phyloP scores from a whole-genome alignment of 2,113 vertebrate species.

The Aplodontia rufa region DNA sequence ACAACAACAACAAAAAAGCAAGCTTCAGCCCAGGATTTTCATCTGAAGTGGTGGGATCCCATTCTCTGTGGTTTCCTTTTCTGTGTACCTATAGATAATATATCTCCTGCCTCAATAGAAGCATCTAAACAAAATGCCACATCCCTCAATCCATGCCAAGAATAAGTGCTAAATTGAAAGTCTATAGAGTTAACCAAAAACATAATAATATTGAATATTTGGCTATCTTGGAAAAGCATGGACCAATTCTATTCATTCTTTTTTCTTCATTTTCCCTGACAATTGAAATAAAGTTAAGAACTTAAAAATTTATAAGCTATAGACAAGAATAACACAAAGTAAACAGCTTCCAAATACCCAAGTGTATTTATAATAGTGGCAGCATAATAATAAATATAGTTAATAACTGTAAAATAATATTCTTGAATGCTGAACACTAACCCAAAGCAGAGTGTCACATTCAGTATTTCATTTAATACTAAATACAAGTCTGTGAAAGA shows the following conservation, averaged over 20 bases:
- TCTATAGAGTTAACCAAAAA: background rate
- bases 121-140: background rate
- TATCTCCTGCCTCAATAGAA: background rate
- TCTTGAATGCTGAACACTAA: background rate
- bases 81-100: too few relatives aligned
- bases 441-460: background rate
- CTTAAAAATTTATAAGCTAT: background rate
- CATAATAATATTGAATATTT: background rate
- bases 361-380: background rate
- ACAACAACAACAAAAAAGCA: too few relatives aligned
- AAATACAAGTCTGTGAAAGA: background rate
- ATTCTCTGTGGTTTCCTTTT: too few relatives aligned
- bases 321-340: background rate
- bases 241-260: background rate
- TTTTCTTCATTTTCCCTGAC: background rate
- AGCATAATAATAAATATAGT: background rate
- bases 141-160: background rate
- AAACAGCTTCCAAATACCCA: background rate
- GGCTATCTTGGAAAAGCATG: background rate
- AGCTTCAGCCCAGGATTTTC: too few relatives aligned
- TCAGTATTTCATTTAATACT: background rate
- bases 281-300: background rate
- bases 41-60: too few relatives aligned
- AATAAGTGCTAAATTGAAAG: constrained; percentile 39
- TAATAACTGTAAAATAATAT: background rate